Evolutionary conservation across 2,113 vertebrate genomes (phyloP).

Genomic region (Corythaeola cristata): DNA sequence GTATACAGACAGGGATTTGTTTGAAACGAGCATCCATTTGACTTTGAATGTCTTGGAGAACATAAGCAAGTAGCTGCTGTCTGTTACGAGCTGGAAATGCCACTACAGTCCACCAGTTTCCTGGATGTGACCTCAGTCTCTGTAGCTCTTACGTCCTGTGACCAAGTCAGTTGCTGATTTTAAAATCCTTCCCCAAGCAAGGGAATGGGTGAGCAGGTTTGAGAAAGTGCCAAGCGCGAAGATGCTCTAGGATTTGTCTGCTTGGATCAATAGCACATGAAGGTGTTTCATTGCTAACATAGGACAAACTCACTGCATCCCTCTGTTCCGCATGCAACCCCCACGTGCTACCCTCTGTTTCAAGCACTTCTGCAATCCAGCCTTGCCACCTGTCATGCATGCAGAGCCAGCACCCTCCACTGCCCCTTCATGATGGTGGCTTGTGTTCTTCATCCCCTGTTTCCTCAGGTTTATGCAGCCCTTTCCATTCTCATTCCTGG

Average conservation of each 20-base stretch:
- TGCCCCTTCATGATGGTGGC: neutral
- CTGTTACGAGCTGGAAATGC: neutral
- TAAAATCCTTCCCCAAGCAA: neutral
- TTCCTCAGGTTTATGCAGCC: constrained; percentile 4
- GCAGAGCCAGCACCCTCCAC: constrained; percentile 7
- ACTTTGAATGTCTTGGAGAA: neutral
- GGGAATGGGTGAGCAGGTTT: neutral
- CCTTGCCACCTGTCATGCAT: constrained; percentile 17
- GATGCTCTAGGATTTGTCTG: neutral
- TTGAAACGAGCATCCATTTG: neutral
- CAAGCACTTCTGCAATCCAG: neutral
- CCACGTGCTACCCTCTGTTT: neutral
- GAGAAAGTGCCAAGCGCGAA: neutral
- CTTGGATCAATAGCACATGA: neutral
- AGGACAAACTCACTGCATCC: neutral
- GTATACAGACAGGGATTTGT: neutral
- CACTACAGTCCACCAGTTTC: neutral
- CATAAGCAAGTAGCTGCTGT: neutral
- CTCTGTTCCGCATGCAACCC: neutral
- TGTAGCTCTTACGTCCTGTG: neutral
- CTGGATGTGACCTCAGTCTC: neutral
- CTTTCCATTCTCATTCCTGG: constrained; percentile 15
- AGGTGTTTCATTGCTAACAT: neutral
- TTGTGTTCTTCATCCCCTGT: neutral
- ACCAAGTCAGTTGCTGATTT: neutral